Evolutionary conservation across 2,888 invertebrate species (phyloP).

Genomic region (Dascillus cervinus): DNA sequence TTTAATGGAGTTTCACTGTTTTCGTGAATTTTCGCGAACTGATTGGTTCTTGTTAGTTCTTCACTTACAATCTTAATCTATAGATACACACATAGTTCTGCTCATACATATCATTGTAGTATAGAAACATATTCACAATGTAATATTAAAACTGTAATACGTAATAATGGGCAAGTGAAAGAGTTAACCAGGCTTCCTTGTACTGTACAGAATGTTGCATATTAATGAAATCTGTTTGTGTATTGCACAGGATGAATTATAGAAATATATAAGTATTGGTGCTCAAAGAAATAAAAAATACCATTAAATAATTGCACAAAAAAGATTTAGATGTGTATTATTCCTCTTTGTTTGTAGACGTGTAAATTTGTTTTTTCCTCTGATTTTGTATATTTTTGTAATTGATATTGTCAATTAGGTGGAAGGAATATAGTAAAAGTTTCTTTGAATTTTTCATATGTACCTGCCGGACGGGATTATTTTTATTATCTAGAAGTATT

Average conservation of each 20-base stretch:
- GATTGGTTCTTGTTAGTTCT: not conserved
- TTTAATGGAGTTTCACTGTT: slow-evolving; percentile 1
- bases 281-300: slow-evolving; percentile 30
- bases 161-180: too few relatives aligned
- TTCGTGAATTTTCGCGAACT: slow-evolving; percentile 2
- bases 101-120: slow-evolving; percentile 40
- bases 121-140: slow-evolving; percentile 6
- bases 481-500: slow-evolving; percentile 19
- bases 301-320: too few relatives aligned
- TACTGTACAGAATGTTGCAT: too few relatives aligned
- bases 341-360: not conserved
- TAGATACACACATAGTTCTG: slow-evolving; percentile 16
- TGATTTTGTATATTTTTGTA: slow-evolving; percentile 6
- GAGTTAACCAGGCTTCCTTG: too few relatives aligned
- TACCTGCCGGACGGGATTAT: slow-evolving; percentile 22
- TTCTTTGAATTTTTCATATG: too few relatives aligned
- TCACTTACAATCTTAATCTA: not conserved
- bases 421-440: too few relatives aligned
- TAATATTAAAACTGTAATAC: too few relatives aligned
- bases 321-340: slow-evolving; percentile 1
- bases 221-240: slow-evolving; percentile 20
- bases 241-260: slow-evolving; percentile 21
- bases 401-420: slow-evolving; percentile 21
- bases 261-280: slow-evolving; percentile 30
- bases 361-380: not conserved